Base-by-base conservation (phyloP, 2,888 invertebrate species). In the Agapostemon virescens region DNA sequence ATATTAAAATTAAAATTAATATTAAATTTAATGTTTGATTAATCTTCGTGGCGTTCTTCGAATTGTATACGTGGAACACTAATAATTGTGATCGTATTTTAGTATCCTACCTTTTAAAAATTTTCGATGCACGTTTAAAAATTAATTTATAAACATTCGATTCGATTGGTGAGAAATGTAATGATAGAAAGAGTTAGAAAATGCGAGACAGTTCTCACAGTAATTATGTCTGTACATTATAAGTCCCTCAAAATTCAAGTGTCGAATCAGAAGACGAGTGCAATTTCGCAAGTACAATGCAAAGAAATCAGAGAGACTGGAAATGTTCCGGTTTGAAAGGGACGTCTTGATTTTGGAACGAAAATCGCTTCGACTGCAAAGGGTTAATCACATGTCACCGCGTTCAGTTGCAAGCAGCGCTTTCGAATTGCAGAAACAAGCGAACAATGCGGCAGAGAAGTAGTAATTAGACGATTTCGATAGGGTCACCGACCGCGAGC, bases 381-480 rank as follows among this genome's bases (percentile, higher is more conserved):
- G n/a, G n/a, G n/a, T 9, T n/a, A 9, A 45, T 45, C n/a, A 2
- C 45, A 9, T 3, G 20, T 17, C 42, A 17, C 17, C 17, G n/a
- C n/a, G n/a, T n/a, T 45, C n/a, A 45, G 45, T 9, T 45, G 45
- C 45, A n/a, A 45, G n/a, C 49, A 11, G 49, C n/a, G n/a, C n/a
- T 49, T 3, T n/a, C 11, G 0, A 49, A 49, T 49, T 11, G 11
- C n/a, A 49, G 1, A 15, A 6, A 2, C 26, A 30, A 20, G 11
- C 9, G 20, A 9, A 20, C 17, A 61, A 20, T 20, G 4, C 42
- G 9, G 20, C 26, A 5, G 6, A 26, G 3, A 17, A 33, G 42
- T 69, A 69, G 69, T 79, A 80, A 49, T 67, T 79, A 79, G 70
- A 79, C 67, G 67, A 71, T 67, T 67, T 67, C 49, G 64, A 78